phyloP scores from a whole-genome alignment of 2,113 vertebrate genomes.

The Mohoua ochrocephala region DNA sequence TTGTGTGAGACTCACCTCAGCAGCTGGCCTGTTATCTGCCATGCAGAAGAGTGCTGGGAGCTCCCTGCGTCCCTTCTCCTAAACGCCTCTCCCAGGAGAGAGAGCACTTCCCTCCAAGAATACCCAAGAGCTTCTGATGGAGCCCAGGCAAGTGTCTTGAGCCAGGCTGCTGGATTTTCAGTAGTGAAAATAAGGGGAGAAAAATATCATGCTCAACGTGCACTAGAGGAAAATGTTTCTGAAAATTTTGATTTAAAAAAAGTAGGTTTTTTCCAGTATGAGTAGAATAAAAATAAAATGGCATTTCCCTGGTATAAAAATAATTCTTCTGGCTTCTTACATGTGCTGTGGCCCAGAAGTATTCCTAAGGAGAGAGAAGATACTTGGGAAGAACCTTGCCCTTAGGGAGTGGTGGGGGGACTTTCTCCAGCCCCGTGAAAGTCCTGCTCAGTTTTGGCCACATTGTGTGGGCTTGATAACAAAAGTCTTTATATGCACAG shows the following conservation, averaged over 20 bases:
- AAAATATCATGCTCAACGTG: background rate
- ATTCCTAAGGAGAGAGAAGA: background rate
- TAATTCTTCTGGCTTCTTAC: background rate
- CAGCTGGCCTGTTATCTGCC: background rate
- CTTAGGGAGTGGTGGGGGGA: background rate
- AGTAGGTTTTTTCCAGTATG: background rate
- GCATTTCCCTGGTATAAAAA: conserved; percentile 10
- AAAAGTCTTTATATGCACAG: background rate
- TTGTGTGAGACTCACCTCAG: background rate
- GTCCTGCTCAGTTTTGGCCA: background rate
- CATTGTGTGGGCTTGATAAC: background rate
- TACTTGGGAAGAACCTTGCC: background rate
- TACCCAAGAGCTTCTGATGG: background rate
- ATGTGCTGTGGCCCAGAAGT: background rate
- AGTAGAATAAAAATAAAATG: background rate
- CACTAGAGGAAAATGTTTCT: background rate
- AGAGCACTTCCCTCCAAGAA: fast-evolving
- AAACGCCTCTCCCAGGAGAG: background rate
- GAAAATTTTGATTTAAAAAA: background rate
- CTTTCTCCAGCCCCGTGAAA: background rate
- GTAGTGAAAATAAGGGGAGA: background rate
- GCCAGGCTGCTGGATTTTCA: background rate
- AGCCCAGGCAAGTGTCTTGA: background rate
- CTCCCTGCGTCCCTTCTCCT: fast-evolving
- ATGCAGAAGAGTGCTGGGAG: background rate